Conservation (phyloP, 2,113 vertebrate species). For the Oreochromis tanganicae region DNA sequence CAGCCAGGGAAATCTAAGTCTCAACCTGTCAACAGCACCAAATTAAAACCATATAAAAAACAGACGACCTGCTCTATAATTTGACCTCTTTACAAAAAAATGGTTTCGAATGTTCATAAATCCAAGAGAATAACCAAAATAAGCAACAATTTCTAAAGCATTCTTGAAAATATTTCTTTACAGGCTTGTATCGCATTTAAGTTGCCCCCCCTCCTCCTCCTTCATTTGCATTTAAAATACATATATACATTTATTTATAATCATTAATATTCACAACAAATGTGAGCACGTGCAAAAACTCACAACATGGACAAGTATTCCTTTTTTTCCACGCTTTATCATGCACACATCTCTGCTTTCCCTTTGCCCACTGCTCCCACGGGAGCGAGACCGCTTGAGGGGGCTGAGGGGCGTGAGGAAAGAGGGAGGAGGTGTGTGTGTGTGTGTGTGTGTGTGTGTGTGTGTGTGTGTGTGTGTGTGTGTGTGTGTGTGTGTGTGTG, state of each 20-base stretch:
- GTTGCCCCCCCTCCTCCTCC: neutral
- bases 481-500: neutral
- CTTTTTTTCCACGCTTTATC: conserved; percentile 32
- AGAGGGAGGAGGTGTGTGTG: conserved; percentile 8
- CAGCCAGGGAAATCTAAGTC: neutral
- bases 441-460: neutral
- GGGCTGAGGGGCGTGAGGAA: conserved; percentile 55
- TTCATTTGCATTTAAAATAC: neutral
- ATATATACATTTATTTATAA: neutral
- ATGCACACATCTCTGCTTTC: conserved; percentile 53
- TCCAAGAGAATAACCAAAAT: neutral
- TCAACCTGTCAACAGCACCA: neutral
- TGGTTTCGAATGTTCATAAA: neutral
- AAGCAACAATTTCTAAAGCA: neutral
- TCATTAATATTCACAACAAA: conserved; percentile 3
- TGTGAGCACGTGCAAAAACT: conserved; percentile 23
- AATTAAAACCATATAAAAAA: neutral
- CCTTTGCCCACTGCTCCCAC: conserved; percentile 59
- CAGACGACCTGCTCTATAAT: neutral
- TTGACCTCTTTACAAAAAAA: neutral
- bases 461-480: neutral
- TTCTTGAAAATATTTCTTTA: neutral
- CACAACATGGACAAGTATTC: neutral
- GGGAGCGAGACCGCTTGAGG: conserved; percentile 56
- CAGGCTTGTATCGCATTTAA: neutral